Base-by-base conservation (phyloP, 2,888 invertebrate genomes). In the Eupeodes latifasciatus region DNA sequence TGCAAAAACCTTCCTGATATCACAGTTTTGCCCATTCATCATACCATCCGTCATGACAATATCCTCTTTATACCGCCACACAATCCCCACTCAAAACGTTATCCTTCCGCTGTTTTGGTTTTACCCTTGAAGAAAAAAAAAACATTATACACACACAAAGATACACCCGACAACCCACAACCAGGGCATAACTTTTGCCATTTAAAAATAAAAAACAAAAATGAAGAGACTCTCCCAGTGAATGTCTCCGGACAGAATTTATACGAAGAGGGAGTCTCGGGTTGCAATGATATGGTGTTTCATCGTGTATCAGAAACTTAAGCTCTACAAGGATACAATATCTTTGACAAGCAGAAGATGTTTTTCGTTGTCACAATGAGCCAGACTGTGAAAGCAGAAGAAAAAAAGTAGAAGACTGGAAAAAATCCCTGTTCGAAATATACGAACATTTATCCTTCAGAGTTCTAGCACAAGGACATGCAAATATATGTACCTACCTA, bases 261-360 rank as follows among this genome's bases (percentile, higher is more conserved):
- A 16, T 55, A 53, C 34, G 19, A 64, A 62, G 19, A 64, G 67
- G 55, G 67, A 75, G 69, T 85, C 71, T 88, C 85, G 71, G 69
- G 81, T 81, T 88, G 69, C 88, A 88, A 85, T 88, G 88, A 88
- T 88, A 88, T 78, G 81, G 81, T 88, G 88, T 78, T 84, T 84
- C 88, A 84, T 85, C 85, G 78, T 88, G 88, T 88, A 88, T 85
- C 88, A 88, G 88, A 85, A 85, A 88, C 88, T 88, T 84, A 88
- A 88, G 88, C 88, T 84, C 84, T 85, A 72, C 81, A 85, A 88
- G 88, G 88, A 88, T 84, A 88, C 88, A 88, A 88, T 88, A 88
- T 88, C 88, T 88, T 88, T 88, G 88, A 88, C 88, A 88, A 88
- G 88, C 88, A 88, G 88, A 88, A 88, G 88, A 88, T 88, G 88